These are phyloP conservation scores for Bilobella aurantiaca DNA, from an alignment of 1,140 invertebrate species.

Conservation along the genomic window DNA sequence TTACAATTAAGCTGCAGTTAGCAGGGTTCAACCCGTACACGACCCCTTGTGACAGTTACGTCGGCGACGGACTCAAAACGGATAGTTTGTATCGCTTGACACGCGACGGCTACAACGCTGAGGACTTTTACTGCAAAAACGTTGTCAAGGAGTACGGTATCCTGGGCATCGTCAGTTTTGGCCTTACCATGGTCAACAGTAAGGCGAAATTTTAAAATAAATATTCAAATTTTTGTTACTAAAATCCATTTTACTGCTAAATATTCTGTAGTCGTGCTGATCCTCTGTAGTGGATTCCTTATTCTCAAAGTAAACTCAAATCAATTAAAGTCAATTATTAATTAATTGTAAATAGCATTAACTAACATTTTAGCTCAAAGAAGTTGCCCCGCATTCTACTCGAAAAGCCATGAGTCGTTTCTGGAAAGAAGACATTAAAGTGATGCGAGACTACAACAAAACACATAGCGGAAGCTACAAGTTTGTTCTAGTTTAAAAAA, in stretches of 20 bases:
- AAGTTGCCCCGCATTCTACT: slow-evolving; percentile 69
- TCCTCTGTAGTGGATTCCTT: slow-evolving; percentile 68
- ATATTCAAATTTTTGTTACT: too few species aligned
- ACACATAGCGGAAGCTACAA: slow-evolving; percentile 13
- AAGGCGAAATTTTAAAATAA: too few species aligned
- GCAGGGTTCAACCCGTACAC: slow-evolving; percentile 37
- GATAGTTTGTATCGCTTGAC: slow-evolving; percentile 8
- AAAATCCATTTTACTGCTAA: too few species aligned
- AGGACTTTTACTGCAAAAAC: slow-evolving; percentile 55
- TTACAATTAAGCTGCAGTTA: slow-evolving; percentile 35
- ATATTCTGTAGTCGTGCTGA: slow-evolving; percentile 58
- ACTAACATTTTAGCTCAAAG: slow-evolving; percentile 55
- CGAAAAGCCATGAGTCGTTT: slow-evolving; percentile 61
- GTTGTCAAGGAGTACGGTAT: slow-evolving; percentile 62
- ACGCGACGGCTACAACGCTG: slow-evolving; percentile 19
- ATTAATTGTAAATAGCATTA: not conserved
- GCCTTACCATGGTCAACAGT: slow-evolving; percentile 70
- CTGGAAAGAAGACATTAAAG: slow-evolving; percentile 67
- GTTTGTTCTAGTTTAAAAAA: slow-evolving; percentile 9
- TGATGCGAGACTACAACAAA: slow-evolving; percentile 51
- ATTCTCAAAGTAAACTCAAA: slow-evolving; percentile 55
- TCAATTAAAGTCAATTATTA: not conserved
- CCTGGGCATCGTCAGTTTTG: slow-evolving; percentile 66
- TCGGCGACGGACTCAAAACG: not conserved
- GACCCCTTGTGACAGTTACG: not conserved